Conservation (phyloP, 2,797 vertebrate species). For the Melanogrammus aeglefinus region DNA sequence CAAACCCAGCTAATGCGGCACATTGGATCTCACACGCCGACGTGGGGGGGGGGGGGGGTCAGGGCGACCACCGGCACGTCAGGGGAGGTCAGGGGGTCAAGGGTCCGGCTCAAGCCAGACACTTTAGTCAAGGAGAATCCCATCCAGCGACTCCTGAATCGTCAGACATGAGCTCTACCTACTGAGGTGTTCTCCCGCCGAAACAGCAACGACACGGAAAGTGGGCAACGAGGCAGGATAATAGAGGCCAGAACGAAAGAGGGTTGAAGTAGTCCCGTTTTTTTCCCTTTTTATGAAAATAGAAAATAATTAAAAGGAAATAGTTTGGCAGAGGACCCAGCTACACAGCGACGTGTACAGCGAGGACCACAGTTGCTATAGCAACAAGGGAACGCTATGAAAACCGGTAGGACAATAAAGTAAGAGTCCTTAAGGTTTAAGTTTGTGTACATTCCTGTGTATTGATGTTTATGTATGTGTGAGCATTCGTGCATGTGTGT, state of each 20-base stretch:
- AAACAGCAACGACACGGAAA: not conserved
- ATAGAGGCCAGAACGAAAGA: not conserved
- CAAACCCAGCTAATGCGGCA: not conserved
- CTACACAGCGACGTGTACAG: conserved; percentile 39
- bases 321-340: conserved; percentile 36
- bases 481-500: not conserved
- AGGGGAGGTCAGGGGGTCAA: not conserved
- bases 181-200: not conserved
- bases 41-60: not conserved
- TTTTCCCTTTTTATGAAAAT: conserved; percentile 11
- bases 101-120: not conserved
- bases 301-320: conserved; percentile 14
- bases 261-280: conserved; percentile 18
- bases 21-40: not conserved
- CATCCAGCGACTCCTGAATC: not conserved
- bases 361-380: conserved; percentile 59
- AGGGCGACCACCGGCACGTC: not conserved
- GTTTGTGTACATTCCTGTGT: not conserved
- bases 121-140: not conserved
- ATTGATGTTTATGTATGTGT: not conserved
- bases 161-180: not conserved
- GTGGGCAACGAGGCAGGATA: too few relatives aligned
- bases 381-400: conserved; percentile 62
- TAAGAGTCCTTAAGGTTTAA: conserved; percentile 30
- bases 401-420: conserved; percentile 36